phyloP scores from a whole-genome alignment of 2,113 vertebrate species.

The Spea multiplicata region DNA sequence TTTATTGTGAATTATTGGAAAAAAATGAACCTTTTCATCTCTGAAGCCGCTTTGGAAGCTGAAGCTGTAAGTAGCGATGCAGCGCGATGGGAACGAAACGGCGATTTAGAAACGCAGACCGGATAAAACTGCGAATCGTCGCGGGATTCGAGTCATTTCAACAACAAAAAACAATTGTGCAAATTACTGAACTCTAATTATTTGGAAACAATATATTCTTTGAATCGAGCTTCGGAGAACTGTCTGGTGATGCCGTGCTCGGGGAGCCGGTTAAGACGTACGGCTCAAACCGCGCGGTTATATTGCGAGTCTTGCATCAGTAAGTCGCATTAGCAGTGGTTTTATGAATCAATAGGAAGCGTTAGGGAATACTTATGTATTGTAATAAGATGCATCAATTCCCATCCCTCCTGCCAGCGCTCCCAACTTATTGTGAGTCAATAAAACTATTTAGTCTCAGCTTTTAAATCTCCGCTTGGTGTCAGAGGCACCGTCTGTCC shows the following conservation, averaged over 20 bases:
- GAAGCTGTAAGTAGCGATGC: not conserved
- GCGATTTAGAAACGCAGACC: too few relatives aligned
- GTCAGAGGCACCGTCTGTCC: too few relatives aligned
- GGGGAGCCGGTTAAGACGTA: not conserved
- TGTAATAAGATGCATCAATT: slow-evolving; percentile 3
- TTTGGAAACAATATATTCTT: not conserved
- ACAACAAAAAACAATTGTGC: not conserved
- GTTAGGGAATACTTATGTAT: slow-evolving; percentile 9
- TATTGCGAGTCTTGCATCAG: not conserved
- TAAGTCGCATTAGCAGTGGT: not conserved
- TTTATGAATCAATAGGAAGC: slow-evolving; percentile 10
- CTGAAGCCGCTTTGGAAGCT: not conserved
- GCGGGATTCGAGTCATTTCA: too few relatives aligned
- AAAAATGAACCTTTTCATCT: slow-evolving; percentile 21
- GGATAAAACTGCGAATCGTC: too few relatives aligned
- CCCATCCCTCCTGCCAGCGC: not conserved
- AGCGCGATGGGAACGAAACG: too few relatives aligned
- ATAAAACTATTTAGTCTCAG: slow-evolving; percentile 2
- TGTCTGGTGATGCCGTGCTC: not conserved
- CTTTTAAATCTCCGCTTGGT: not conserved
- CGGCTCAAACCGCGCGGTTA: not conserved
- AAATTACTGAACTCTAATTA: slow-evolving; percentile 10
- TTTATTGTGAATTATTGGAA: not conserved
- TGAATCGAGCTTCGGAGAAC: not conserved
- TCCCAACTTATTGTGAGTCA: slow-evolving; percentile 1